Evolutionary conservation across 2,888 invertebrate genomes (phyloP).

Genomic region (Acleris laterana): DNA sequence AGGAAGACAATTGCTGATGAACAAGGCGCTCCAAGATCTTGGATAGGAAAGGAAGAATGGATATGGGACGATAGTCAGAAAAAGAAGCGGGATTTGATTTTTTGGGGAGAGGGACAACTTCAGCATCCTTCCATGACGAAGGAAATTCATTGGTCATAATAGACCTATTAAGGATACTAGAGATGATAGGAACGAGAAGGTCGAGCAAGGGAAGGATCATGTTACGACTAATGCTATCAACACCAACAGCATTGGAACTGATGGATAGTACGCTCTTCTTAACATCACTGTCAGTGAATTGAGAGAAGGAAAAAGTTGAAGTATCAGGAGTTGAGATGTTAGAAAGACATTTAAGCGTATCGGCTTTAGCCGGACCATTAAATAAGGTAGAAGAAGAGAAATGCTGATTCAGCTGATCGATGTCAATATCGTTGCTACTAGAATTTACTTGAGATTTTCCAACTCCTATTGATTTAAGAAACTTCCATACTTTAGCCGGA

Average conservation of each 20-base stretch:
- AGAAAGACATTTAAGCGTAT: neutral
- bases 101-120: no score
- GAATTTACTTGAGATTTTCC: neutral
- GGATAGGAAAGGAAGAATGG: no score
- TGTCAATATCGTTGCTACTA: neutral
- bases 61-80: no score
- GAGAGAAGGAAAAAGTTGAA: neutral
- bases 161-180: conserved; percentile 6
- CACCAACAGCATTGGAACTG: conserved; percentile 38
- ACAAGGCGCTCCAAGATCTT: no score
- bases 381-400: neutral
- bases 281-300: conserved; percentile 27
- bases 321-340: neutral
- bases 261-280: conserved; percentile 34
- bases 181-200: conserved; percentile 23
- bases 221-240: conserved; percentile 36
- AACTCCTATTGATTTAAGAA: neutral
- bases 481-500: neutral
- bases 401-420: conserved; percentile 2
- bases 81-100: no score
- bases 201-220: conserved; percentile 39
- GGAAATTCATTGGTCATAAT: no score
- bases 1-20: no score
- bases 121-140: no score
- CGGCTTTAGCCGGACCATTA: neutral